These are phyloP conservation scores for Mactra quadrangularis DNA, from an alignment of 1,140 invertebrate genomes.

Conservation along the genomic window DNA sequence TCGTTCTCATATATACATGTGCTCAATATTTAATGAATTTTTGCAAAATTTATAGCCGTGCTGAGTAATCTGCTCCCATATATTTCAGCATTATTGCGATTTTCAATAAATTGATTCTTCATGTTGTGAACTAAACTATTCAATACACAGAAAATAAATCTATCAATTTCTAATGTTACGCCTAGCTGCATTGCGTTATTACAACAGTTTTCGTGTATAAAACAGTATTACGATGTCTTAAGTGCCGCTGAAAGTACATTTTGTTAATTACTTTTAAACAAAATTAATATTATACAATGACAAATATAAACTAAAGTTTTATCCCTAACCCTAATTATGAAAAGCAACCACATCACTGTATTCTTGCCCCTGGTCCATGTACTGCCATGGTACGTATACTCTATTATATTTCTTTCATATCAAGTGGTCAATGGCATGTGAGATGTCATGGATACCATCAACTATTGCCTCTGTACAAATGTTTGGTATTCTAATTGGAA, in stretches of 20 bases:
- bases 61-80: no score
- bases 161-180: no score
- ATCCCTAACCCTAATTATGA: neutral
- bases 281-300: neutral
- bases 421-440: constrained; percentile 77
- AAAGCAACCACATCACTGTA: neutral
- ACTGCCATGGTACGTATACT: neutral
- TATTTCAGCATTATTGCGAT: no score
- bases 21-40: neutral
- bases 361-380: neutral
- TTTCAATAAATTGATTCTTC: no score
- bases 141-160: no score
- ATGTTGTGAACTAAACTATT: no score
- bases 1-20: neutral
- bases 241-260: no score
- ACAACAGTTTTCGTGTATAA: no score
- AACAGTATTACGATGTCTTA: no score
- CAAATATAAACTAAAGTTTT: neutral
- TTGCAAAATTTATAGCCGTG: neutral
- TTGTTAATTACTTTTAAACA: no score
- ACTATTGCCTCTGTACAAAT: constrained; percentile 76
- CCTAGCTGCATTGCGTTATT: no score
- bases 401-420: constrained; percentile 25
- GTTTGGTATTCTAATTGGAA: constrained; percentile 73
- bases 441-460: constrained; percentile 63